Conservation (phyloP, 2,113 vertebrate genomes). For the Calyptomena viridis region DNA sequence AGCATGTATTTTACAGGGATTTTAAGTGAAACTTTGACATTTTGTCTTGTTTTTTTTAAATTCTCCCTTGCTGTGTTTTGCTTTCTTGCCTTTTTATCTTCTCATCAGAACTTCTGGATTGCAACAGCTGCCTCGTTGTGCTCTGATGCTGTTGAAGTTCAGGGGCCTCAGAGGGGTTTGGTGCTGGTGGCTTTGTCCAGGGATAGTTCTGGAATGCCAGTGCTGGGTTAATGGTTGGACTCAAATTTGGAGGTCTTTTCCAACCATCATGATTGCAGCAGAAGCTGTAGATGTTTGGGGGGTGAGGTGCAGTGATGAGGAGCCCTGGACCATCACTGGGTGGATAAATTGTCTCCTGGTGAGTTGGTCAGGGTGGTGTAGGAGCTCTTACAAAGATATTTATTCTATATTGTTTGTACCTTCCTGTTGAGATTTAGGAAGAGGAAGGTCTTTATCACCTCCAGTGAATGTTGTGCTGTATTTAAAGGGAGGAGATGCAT, state of each 20-base stretch:
- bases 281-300: neutral
- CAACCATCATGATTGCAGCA: neutral
- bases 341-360: neutral
- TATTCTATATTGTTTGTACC: accelerated
- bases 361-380: neutral
- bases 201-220: neutral
- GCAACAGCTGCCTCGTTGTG: neutral
- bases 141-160: neutral
- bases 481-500: neutral
- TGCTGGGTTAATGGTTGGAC: neutral
- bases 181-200: neutral
- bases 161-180: neutral
- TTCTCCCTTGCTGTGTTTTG: neutral
- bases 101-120: neutral
- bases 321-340: neutral
- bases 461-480: neutral
- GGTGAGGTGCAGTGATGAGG: neutral
- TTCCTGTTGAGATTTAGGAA: neutral
- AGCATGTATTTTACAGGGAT: neutral
- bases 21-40: neutral
- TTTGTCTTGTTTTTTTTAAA: neutral
- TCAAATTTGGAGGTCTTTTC: neutral
- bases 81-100: neutral
- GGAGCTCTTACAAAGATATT: neutral
- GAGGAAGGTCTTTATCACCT: neutral